These are phyloP conservation scores for Aphelenchoides fujianensis DNA, from an alignment of 1,140 invertebrate species.

Conservation along the genomic window DNA sequence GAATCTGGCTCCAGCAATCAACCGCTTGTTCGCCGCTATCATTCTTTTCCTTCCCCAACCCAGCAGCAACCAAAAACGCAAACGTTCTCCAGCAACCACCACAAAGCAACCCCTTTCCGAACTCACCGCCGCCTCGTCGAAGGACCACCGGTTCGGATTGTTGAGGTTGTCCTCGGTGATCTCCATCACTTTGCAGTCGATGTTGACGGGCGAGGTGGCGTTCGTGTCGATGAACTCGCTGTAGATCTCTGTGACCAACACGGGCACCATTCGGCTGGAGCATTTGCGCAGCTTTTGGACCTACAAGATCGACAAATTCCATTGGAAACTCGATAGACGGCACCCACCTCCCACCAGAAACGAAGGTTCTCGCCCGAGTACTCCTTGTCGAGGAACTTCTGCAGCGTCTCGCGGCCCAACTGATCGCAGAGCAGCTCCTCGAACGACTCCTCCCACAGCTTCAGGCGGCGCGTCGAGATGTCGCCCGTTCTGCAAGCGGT, in stretches of 20 bases:
- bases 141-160: conserved; percentile 82
- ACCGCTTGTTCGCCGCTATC: too few relatives aligned
- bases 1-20: too few relatives aligned
- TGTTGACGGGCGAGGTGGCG: conserved; percentile 91
- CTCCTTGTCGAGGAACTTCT: conserved; percentile 84
- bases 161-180: conserved; percentile 76
- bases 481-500: conserved; percentile 56
- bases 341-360: conserved; percentile 59
- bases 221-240: conserved; percentile 87
- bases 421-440: conserved; percentile 86
- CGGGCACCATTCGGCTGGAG: conserved; percentile 73
- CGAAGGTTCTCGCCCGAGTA: conserved; percentile 98
- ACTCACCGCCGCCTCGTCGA: conserved; percentile 88
- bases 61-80: too few relatives aligned
- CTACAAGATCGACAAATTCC: conserved; percentile 68
- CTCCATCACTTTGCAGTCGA: conserved; percentile 83
- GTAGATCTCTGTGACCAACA: conserved; percentile 74
- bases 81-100: too few relatives aligned
- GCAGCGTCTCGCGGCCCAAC: conserved; percentile 91
- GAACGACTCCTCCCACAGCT: conserved; percentile 88
- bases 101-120: too few relatives aligned
- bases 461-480: conserved; percentile 69
- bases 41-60: too few relatives aligned
- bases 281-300: conserved; percentile 77
- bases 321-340: background rate